Evolutionary conservation across 2,888 invertebrate species (phyloP), one percentile per base, ranked within the genome.

Genomic region (Campaea margaritaria): DNA sequence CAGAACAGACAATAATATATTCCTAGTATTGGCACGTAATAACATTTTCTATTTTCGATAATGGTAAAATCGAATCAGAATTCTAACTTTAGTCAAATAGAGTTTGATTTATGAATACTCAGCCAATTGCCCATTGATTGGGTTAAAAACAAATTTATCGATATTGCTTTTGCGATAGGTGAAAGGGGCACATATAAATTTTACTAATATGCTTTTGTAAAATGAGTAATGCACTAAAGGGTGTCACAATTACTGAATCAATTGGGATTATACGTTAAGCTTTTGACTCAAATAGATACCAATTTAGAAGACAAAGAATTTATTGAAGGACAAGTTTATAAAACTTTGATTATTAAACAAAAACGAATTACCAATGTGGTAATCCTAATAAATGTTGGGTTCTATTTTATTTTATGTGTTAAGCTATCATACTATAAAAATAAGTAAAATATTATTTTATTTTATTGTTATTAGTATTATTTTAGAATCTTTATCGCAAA

Each of bases 41-140:
- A 65, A 47, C 57, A 67, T 74, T 72, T 74, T 62, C 71, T 68
- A 62, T 64, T 62, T 64, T 62, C 45, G 56, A 61, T 73, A 72
- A 62, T 52, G 61, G 50, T 62, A 54, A 71, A 72, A 63, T 62
- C 65, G 61, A 72, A 72, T 70, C 62, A 71, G 43, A 51, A 50
- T 45, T 27, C 44, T 34, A 64, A 58, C 67, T 64, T 63, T 72
- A 73, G 58, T 68, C 65, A 75, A 78, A 79, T 76, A 72, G 70
- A 67, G 59, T 74, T 71, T 82, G 80, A 82, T 80, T 80, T 79
- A 81, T 79, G 76, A 74, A 76, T 76, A 74, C 75, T 72, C 64
- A 57, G 60, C 67, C 70, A 73, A 79, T 78, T 76, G 73, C 67
- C 56, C 72, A 72, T 74, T 73, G 72, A 75, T 74, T 75, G 69